Base-by-base conservation (phyloP, 2,888 invertebrate genomes). In the Alsophila aescularia region DNA sequence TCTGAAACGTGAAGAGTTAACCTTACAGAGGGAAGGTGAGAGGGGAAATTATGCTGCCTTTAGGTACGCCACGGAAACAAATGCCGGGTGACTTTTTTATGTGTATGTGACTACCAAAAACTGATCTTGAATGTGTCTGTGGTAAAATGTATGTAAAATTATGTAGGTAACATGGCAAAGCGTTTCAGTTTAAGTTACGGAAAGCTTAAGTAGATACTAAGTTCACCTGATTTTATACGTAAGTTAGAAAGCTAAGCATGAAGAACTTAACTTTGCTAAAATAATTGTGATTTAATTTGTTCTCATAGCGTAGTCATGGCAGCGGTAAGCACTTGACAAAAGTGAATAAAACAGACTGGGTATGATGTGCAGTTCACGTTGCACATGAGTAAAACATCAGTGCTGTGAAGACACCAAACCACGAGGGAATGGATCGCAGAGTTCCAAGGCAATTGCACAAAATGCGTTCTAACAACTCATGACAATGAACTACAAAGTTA, bases 1-100 rank as follows among this genome's bases (percentile, higher is more conserved):
- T 97, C 96, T 95, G 95, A 93, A 93, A 45, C 14, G 18, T 12
- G 31, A 12, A 16, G 13, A 2, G 52, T 56, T 10, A 14, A 10
- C 12, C 53, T 65, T 49, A 65, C 27, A 31, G 9, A 18, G 24
- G 7, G 49, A 35, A 27, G 21, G 9, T 50, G n/a, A 18, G 13
- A 24, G 18, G 12, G 35, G 48, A 51, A 64, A 64, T 73, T 72
- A 74, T 70, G 72, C 74, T 75, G 74, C 66, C 54, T n/a, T n/a
- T n/a, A n/a, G 60, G 62, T 52, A 57, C 60, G 64, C 52, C 62
- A 58, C 62, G 64, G 62, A 66, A 61, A 58, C 60, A 62, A 55
- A 60, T 56, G 41, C 24, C 12, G 35, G 24, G 7, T 39, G 36
- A 15, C 16, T n/a, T n/a, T n/a, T n/a, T n/a, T n/a, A n/a, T 40